These are phyloP conservation scores for Onthophagus taurus DNA, from an alignment of 1,140 invertebrate genomes.

Conservation along the genomic window DNA sequence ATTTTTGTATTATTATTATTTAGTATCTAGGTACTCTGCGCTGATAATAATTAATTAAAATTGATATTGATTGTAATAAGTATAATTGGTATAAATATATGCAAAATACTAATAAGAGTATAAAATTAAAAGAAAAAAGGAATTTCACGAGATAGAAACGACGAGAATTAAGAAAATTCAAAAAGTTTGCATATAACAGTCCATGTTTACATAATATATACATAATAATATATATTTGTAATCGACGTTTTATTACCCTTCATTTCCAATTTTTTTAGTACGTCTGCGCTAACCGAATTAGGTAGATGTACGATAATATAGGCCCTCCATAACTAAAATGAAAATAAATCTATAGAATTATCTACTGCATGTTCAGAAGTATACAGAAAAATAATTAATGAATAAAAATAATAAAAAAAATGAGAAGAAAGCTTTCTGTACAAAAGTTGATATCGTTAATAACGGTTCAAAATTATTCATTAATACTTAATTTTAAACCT, in stretches of 20 bases:
- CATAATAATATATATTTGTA: constrained; percentile 20
- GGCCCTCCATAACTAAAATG: constrained; percentile 36
- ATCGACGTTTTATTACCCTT: constrained; percentile 16
- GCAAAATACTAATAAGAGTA: background rate
- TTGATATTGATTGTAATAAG: constrained; percentile 11
- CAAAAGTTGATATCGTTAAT: constrained; percentile 28
- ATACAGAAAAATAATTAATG: too few relatives aligned
- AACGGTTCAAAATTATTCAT: too few relatives aligned
- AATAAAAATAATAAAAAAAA: too few relatives aligned
- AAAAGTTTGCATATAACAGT: constrained; percentile 37
- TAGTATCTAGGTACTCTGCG: too few relatives aligned
- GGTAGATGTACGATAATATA: constrained; percentile 36
- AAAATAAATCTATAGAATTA: constrained; percentile 35
- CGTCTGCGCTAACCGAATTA: constrained; percentile 25
- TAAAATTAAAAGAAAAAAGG: too few relatives aligned
- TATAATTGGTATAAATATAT: constrained; percentile 5
- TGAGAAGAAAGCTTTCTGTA: constrained; percentile 37
- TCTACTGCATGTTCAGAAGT: constrained; percentile 33
- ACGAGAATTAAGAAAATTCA: too few relatives aligned
- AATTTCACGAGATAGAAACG: too few relatives aligned
- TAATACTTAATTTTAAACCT: too few relatives aligned
- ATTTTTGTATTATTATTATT: constrained; percentile 8
- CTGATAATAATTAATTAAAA: too few relatives aligned
- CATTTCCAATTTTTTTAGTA: constrained; percentile 6
- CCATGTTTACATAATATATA: constrained; percentile 30